A percentile compares a stretch with the other conserved stretches of the same genome.
These are phyloP conservation scores for Furnarius figulus DNA, from an alignment of 2,113 vertebrate species.

Conservation along the genomic window DNA sequence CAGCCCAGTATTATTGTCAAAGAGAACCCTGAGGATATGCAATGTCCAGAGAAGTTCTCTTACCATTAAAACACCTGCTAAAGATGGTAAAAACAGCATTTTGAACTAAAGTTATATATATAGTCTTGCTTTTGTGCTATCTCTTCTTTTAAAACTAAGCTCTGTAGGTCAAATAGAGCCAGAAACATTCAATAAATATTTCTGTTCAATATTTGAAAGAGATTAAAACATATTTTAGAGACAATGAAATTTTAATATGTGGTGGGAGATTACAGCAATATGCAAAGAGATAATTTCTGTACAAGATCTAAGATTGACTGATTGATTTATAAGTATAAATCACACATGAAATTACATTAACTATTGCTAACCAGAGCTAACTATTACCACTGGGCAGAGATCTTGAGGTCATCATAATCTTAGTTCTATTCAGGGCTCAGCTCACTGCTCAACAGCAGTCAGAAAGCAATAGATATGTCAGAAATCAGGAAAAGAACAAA, in stretches of 20 bases:
- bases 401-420: background rate
- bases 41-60: background rate
- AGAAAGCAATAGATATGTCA: background rate
- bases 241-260: background rate
- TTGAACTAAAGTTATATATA: background rate
- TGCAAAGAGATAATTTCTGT: background rate
- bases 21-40: background rate
- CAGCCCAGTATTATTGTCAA: background rate
- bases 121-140: background rate
- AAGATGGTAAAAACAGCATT: background rate
- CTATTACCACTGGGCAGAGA: background rate
- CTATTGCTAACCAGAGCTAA: background rate
- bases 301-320: background rate
- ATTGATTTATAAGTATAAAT: background rate
- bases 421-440: background rate
- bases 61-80: background rate
- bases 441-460: background rate
- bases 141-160: background rate
- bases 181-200: background rate
- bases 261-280: background rate
- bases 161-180: background rate
- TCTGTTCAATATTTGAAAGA: background rate
- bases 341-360: background rate
- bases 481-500: background rate
- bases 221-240: background rate